Evolutionary conservation across 2,797 vertebrate genomes (phyloP), one percentile per base, ranked within the genome.

Genomic region (Decapterus maruadsi): DNA sequence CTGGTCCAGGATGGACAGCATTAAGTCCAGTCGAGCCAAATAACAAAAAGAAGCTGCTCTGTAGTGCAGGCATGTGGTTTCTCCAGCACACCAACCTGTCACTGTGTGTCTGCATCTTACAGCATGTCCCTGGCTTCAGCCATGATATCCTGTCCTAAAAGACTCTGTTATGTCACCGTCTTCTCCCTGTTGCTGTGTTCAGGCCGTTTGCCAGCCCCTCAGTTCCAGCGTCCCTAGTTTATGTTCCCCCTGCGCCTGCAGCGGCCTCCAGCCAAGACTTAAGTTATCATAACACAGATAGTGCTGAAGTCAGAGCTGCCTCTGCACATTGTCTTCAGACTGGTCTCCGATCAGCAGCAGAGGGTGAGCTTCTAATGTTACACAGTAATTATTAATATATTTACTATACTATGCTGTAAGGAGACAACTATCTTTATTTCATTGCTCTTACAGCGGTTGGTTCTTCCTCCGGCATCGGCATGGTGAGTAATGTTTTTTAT

Each of bases 271-370:
- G 85, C 16, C 94, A 93, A 45, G 76, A 72, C 66, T 80, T 79
- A 40, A 81, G 68, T 80, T 83, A 72, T 84, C 83, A 86, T 84
- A 85, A 82, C 87, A 80, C 62, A 68, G 75, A 90, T 73, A 84
- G 70, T 65, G 20, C 68, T 58, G 76, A 80, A 56, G 76, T 75
- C 64, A 78, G 4, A 61, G 12, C 29, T 13, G 55, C 72, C 36
- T 8, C 19, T 4, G 61, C 73, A 75, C 66, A 84, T 83, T 87
- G 79, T 77, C 66, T 67, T 70, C 55, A 17, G 38, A 61, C 67
- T 55, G 29, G 61, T 76, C 10, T 50, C n/a, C 38, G 77, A 45
- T 58, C 82, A 66, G 74, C 59, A 55, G 68, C 62, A 51, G 66
- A 75, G 57, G 87, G 90, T 91, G 68, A 87, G 88, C 59, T 38